These are phyloP conservation scores for Buathra laborator DNA, from an alignment of 2,888 invertebrate genomes.

Conservation along the genomic window DNA sequence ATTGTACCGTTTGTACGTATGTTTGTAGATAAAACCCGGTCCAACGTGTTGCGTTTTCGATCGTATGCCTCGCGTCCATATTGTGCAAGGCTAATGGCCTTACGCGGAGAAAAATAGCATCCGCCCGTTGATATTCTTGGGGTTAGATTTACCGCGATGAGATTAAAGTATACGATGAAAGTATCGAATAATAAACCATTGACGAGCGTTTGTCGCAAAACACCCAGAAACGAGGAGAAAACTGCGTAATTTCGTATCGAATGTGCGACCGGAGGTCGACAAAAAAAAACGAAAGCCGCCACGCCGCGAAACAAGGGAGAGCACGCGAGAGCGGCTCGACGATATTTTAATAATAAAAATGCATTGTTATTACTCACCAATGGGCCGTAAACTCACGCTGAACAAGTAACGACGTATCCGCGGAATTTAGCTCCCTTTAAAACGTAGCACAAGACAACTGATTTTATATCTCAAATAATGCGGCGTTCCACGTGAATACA, in stretches of 20 bases:
- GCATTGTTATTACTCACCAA: slow-evolving; percentile 70
- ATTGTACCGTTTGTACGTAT: slow-evolving; percentile 11
- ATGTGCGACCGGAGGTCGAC: slow-evolving; percentile 5
- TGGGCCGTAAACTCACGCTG: slow-evolving; percentile 49
- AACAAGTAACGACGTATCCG: slow-evolving; percentile 65
- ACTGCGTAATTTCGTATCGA: not conserved
- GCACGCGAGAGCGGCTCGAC: slow-evolving; percentile 71
- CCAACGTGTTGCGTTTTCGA: slow-evolving; percentile 70
- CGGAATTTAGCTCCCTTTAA: slow-evolving; percentile 50
- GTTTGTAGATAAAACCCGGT: slow-evolving; percentile 44
- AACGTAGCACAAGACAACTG: slow-evolving; percentile 50
- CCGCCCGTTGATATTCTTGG: slow-evolving; percentile 47
- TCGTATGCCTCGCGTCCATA: slow-evolving; percentile 68
- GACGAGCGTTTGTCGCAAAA: slow-evolving; percentile 48
- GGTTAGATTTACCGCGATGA: slow-evolving; percentile 13
- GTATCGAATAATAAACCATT: not conserved
- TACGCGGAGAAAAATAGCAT: slow-evolving; percentile 59
- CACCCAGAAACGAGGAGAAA: not conserved
- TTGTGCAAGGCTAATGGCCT: slow-evolving; percentile 70
- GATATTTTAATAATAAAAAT: slow-evolving; percentile 52
- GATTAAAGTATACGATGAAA: not conserved
- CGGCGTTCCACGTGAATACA: slow-evolving; percentile 89
- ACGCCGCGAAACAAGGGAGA: slow-evolving; percentile 64
- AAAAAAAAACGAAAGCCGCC: slow-evolving; percentile 70
- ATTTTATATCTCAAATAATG: slow-evolving; percentile 66